Percentiles rank a stretch among this genome's conserved stretches.
These are phyloP conservation scores for Drosophila mettleri DNA, from an alignment of 2,888 invertebrate species.

Conservation along the genomic window DNA sequence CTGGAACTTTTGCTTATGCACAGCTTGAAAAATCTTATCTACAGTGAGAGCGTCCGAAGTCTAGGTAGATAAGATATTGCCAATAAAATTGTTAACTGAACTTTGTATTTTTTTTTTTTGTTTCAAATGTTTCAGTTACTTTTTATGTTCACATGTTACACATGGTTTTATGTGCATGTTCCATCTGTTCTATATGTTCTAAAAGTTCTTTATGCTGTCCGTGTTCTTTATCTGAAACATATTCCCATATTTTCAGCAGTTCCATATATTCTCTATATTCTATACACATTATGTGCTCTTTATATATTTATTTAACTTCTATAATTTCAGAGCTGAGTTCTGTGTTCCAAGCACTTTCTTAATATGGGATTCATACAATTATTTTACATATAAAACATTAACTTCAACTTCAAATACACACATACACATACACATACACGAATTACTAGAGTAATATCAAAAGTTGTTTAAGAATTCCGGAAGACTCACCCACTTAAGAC, in stretches of 20 bases:
- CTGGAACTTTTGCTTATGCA: neutral
- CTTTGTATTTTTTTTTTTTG: neutral
- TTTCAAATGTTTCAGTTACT: neutral
- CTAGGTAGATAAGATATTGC: neutral
- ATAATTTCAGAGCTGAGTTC: no score
- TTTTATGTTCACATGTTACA: neutral
- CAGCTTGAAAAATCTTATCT: constrained; percentile 2
- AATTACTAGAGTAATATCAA: neutral
- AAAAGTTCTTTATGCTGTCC: no score
- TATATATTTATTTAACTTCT: no score
- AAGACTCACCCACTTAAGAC: neutral
- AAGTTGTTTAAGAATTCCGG: neutral
- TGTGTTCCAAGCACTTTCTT: no score
- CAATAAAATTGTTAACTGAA: neutral
- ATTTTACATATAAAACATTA: no score
- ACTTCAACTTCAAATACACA: no score
- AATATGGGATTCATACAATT: no score
- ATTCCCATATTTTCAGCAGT: no score
- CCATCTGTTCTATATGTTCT: neutral
- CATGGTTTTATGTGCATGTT: no score
- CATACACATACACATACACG: neutral
- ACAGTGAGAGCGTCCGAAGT: neutral
- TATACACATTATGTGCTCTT: no score
- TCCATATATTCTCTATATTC: no score
- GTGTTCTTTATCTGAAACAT: neutral